Base-by-base conservation (phyloP, 2,888 invertebrate species). In the Andricus curvator region DNA sequence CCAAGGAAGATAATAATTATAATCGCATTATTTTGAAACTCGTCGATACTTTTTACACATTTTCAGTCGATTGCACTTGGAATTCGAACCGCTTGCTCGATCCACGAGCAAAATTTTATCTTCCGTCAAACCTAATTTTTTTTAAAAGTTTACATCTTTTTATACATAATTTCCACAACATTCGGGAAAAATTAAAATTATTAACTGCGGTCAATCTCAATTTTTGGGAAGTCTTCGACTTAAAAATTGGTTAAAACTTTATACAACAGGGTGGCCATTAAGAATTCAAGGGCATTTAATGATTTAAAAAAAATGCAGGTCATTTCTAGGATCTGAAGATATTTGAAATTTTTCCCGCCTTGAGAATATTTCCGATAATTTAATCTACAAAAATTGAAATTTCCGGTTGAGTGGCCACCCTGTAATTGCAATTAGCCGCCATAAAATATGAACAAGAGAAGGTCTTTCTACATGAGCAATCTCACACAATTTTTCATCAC, bases 41-140 rank as follows among this genome's bases (percentile, higher is more conserved):
- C 33, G 48, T 51, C 56, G 51, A 74, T 56, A 74, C 56, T 74
- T 74, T 74, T 74, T 74, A 74, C 37, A 74, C 56, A 74, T 60
- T 56, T 56, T 74, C 56, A 74, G 74, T 74, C 74, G 33, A 74
- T 74, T 74, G 74, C 74, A 74, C 74, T 74, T 51, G 37, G 33
- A 33, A 56, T 60, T 29, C 51, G 48, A 51, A 51, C 66, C 78
- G 79, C 80, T 79, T 82, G 82, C 85, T 86, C 86, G 83, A 67
- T 86, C 84, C 68, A 86, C 85, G 84, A 86, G 86, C 86, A 85
- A 80, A 74, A n/a, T 60, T 70, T 83, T 29, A 51, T 70, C 33
- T 56, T 56, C 37, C n/a, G n/a, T 29, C 29, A 74, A 74, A 56
- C 33, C 51, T 56, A 56, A 56, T 56, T 25, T 74, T 74, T 48